Conservation (phyloP, 1,140 invertebrate genomes). For the Hycleus cichorii region DNA sequence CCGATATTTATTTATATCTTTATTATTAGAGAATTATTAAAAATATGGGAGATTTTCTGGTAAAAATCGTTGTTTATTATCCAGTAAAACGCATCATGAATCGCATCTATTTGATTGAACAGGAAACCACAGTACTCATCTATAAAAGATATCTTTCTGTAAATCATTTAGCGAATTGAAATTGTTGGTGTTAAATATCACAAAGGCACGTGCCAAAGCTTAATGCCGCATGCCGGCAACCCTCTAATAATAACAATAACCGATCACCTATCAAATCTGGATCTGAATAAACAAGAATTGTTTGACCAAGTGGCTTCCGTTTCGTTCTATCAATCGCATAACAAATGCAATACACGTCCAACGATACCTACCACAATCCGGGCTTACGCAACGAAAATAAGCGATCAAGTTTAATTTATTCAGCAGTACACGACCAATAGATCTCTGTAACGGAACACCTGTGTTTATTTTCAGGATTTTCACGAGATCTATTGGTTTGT, state of each 20-base stretch:
- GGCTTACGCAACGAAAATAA: background rate
- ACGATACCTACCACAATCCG: background rate
- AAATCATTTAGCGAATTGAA: slow-evolving; percentile 11
- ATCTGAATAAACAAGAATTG: slow-evolving; percentile 21
- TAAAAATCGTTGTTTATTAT: no score
- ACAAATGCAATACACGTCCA: background rate
- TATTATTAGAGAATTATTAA: no score
- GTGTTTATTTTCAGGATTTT: slow-evolving; percentile 18
- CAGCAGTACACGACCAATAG: background rate
- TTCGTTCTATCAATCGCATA: no score
- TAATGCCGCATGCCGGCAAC: background rate
- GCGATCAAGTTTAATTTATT: slow-evolving; percentile 12
- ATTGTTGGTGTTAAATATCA: slow-evolving; percentile 22
- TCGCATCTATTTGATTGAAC: no score
- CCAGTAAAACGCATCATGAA: no score
- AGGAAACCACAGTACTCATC: no score
- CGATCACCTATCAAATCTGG: background rate
- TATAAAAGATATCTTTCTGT: slow-evolving; percentile 2
- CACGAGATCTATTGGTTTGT: no score
- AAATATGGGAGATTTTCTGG: no score
- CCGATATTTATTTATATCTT: no score
- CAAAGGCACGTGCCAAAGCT: slow-evolving; percentile 18
- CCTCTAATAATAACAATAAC: background rate
- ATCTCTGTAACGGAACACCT: slow-evolving; percentile 3
- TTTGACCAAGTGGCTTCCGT: slow-evolving; percentile 21